These are phyloP conservation scores for Hyppa rectilinea DNA, from an alignment of 2,888 invertebrate genomes.

Conservation along the genomic window DNA sequence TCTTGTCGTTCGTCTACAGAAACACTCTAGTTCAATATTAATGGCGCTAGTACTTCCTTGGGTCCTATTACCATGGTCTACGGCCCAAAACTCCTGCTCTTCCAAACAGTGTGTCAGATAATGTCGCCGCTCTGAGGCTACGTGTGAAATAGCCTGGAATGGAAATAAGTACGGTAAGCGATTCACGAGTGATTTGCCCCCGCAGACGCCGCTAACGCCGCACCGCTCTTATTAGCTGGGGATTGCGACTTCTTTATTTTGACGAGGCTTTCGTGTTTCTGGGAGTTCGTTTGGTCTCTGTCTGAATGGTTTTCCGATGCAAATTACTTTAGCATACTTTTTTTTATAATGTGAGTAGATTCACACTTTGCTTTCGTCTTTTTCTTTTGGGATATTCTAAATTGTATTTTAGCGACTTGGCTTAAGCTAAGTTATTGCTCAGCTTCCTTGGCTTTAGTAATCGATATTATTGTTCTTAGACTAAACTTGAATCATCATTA, in stretches of 20 bases:
- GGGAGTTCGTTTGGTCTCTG: conserved; percentile 19
- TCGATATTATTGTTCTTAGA: background rate
- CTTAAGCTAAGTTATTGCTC: background rate
- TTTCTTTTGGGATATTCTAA: background rate
- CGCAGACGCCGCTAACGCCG: conserved; percentile 57
- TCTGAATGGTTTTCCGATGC: conserved; percentile 50
- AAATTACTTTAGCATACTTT: conserved; percentile 39
- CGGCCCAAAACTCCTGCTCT: conserved; percentile 6
- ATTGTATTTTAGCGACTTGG: background rate
- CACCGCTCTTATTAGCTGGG: conserved; percentile 59
- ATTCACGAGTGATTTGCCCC: conserved; percentile 74
- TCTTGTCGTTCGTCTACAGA: no score
- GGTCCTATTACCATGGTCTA: no score
- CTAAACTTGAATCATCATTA: no score
- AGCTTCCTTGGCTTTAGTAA: background rate
- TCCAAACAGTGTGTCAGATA: conserved; percentile 62
- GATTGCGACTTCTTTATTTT: conserved; percentile 57
- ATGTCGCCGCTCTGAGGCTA: conserved; percentile 60
- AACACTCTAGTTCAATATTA: no score
- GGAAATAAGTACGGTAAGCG: conserved; percentile 75
- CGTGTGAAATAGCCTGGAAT: conserved; percentile 76
- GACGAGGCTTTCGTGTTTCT: conserved; percentile 51
- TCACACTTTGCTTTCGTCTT: background rate
- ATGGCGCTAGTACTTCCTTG: no score
- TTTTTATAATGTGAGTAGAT: conserved; percentile 34